Base-by-base conservation (phyloP, 2,888 invertebrate genomes). In the Leucoma salicis region DNA sequence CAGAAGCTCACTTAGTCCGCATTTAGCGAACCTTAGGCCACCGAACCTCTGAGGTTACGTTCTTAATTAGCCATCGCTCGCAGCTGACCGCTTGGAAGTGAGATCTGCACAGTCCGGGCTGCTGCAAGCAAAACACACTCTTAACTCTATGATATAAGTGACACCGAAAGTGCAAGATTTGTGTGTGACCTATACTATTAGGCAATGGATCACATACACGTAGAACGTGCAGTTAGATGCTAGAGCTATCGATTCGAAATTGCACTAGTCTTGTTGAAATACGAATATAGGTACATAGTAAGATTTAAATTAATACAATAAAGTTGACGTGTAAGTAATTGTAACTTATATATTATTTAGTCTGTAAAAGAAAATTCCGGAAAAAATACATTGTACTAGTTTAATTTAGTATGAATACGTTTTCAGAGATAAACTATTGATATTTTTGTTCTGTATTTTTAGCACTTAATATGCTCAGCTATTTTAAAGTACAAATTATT, bases 21-120 rank as follows among this genome's bases (percentile, higher is more conserved):
- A 82, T 84, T 84, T 82, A 80, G 77, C 70, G 62, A 66, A 78
- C 78, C 82, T 77, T 70, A 77, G 70, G 64, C 78, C 67, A 76
- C 66, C 65, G 57, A 70, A 64, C 63, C 69, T 64, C 69, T 76
- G 83, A 80, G 85, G 85, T 82, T 75, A 74, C 71, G 74, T 82
- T 78, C 86, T 83, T 87, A 88, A 88, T 88, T 86, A 85, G 80
- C 81, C 76, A 80, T 82, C 83, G 74, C 78, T 75, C 66, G 77
- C 76, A 78, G 80, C 79, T 84, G 85, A 84, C 87, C 87, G 74
- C 82, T 79, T 63, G 67, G 74, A 76, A 78, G 76, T 78, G 74
- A 76, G 78, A 80, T 67, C 72, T 68, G 64, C 52, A 47, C 50
- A 46, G 42, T 46, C 45, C 29, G 31, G 27, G 36, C 42, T 25